Evolutionary conservation across 2,113 vertebrate species (phyloP).

Genomic region (Antennarius striatus): DNA sequence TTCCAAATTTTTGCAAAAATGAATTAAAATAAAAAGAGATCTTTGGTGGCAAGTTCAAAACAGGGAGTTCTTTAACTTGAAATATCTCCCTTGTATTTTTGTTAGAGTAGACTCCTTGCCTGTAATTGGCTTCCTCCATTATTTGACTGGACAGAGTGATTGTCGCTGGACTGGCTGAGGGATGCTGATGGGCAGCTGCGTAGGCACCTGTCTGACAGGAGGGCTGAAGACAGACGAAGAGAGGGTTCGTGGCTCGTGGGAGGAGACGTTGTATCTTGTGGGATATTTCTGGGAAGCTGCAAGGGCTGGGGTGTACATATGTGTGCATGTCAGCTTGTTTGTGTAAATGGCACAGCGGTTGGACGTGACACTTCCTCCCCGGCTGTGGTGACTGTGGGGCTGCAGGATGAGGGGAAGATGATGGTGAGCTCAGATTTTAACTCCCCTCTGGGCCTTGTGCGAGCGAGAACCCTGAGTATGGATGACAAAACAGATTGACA

Average conservation of each 20-base stretch:
- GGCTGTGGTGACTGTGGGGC: slow-evolving; percentile 55
- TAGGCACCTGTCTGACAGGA: slow-evolving; percentile 78
- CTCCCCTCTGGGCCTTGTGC: slow-evolving; percentile 60
- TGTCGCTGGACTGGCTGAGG: slow-evolving; percentile 54
- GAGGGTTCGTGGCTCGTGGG: slow-evolving; percentile 58
- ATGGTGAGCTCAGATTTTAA: slow-evolving; percentile 50
- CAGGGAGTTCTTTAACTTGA: background rate
- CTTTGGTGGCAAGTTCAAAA: background rate
- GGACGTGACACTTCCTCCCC: slow-evolving; percentile 68
- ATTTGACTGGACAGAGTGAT: slow-evolving; percentile 39
- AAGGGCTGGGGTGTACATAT: slow-evolving; percentile 60
- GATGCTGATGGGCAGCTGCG: slow-evolving; percentile 76
- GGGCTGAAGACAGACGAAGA: slow-evolving; percentile 30
- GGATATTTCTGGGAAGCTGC: slow-evolving; percentile 74
- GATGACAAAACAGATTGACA: slow-evolving; percentile 77
- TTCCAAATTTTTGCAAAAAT: too few species aligned
- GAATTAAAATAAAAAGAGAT: too few species aligned
- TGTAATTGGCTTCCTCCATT: slow-evolving; percentile 34
- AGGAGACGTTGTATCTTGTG: slow-evolving; percentile 62
- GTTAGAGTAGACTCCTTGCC: slow-evolving; percentile 19
- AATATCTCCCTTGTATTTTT: background rate
- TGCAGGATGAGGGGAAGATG: slow-evolving; percentile 62
- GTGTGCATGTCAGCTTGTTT: slow-evolving; percentile 56
- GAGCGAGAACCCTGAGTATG: slow-evolving; percentile 60
- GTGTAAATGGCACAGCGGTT: slow-evolving; percentile 69